Base-by-base conservation (phyloP, 2,888 invertebrate species). In the Brachycybe producta region DNA sequence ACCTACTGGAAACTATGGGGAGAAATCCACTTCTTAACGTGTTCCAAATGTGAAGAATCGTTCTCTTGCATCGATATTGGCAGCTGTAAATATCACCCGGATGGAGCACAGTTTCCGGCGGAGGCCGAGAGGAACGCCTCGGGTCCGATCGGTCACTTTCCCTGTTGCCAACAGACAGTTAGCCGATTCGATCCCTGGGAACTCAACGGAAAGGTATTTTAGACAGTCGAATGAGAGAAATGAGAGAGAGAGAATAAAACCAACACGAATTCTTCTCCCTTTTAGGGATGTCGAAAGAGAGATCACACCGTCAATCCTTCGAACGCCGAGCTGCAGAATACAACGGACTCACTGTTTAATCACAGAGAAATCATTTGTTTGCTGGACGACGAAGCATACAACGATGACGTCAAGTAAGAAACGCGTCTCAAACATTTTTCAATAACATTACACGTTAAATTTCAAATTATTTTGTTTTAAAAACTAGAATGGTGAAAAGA, bases 171-270 rank as follows among this genome's bases (percentile, higher is more conserved):
- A 26, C 23, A 48, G 27, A 19, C 30, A 19, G 48, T 40, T 5
- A 27, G 38, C 13, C 13, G 40, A 40, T 48, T 48, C 30, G 48
- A 48, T 28, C 48, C 48, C 1, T 48, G 48, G 48, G 39, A 48
- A 30, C 30, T 23, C 17, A 30, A 32, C 7, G 21, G 32, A 30
- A 45, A 45, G 45, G 45, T 19, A 34, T 21, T 13, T 39, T 39
- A 39, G 13, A 17, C 17, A 39, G 15, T 39, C 15, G 39, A 8
- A 15, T 11, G 39, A n/a, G 32, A n/a, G n/a, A 32, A n/a, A 8
- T 38, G 17, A 38, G 15, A 38, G 8, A 19, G 38, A 17, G 17
- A 7, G 13, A 21, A 7, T 11, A 21, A 38, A 21, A 38, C 7
- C 38, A 8, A 13, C 17, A 21, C 39, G 15, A 39, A 13, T 39